phyloP scores from a whole-genome alignment of 1,140 invertebrate species.

The Nomia melanderi region DNA sequence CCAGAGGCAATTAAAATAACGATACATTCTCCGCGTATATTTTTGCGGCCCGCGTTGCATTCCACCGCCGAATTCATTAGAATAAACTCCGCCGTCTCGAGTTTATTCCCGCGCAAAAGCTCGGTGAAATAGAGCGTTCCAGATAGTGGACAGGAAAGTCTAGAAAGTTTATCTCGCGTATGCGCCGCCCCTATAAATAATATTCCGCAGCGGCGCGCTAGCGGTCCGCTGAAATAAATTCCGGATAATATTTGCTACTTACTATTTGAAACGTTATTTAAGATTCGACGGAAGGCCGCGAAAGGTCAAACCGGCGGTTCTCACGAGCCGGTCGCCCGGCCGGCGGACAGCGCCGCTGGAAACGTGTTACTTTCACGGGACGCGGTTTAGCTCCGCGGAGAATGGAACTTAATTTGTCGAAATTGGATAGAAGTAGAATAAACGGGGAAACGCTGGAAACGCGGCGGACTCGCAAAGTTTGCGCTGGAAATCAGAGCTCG shows the following conservation, averaged over 20 bases:
- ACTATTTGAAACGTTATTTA: slow-evolving; percentile 13
- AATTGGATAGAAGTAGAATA: slow-evolving; percentile 6
- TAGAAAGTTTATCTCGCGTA: slow-evolving; percentile 40
- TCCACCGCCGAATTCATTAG: slow-evolving; percentile 39
- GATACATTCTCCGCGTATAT: background rate
- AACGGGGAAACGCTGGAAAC: background rate
- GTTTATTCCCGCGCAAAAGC: slow-evolving; percentile 27
- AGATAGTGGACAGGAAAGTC: slow-evolving; percentile 42
- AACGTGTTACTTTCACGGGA: background rate
- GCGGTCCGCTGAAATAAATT: slow-evolving; percentile 22
- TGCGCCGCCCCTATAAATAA: slow-evolving; percentile 34
- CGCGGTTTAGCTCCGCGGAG: background rate
- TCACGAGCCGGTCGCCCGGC: background rate
- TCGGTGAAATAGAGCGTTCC: slow-evolving; percentile 31
- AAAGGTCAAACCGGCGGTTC: background rate
- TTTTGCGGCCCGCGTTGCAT: background rate
- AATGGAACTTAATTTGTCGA: slow-evolving; percentile 6
- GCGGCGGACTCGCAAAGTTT: background rate
- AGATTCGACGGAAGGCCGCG: background rate
- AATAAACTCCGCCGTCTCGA: slow-evolving; percentile 35
- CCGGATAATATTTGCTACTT: slow-evolving; percentile 27
- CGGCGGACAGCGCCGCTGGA: background rate
- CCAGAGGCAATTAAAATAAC: slow-evolving; percentile 9
- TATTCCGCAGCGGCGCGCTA: slow-evolving; percentile 33
- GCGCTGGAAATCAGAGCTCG: background rate